Evolutionary conservation across 2,888 invertebrate genomes (phyloP), one percentile per base, ranked within the genome.

Genomic region (Atethmia centrago): DNA sequence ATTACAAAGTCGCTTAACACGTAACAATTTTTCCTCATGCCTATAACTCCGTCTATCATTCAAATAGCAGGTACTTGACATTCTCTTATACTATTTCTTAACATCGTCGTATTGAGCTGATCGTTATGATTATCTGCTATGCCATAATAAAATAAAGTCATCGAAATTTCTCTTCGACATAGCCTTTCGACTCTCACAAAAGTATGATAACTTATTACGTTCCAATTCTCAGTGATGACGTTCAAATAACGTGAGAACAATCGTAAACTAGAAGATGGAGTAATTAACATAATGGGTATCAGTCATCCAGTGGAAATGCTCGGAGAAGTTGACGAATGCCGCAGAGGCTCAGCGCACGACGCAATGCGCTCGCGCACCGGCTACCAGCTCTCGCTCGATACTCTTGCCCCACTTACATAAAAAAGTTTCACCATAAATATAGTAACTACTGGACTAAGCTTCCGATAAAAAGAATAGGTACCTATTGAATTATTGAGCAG

Each of bases 341-440:
- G 42, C 53, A 36, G 61, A 31, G 31, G n/a, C 62, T n/a, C 28
- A 67, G 56, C n/a, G 63, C 70, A 47, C 61, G 40, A 25, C 74
- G 59, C 59, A 66, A 55, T 51, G 66, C 76, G 73, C 80, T 62
- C 69, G 83, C 71, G 72, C 75, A 82, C 77, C 77, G 78, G 53
- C 74, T 74, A 77, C 82, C 81, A 77, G 80, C 86, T 84, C 86
- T 85, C 84, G 82, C 83, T 82, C 72, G 80, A 36, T 77, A 78
- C 77, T 85, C 82, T 85, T 87, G 92, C 82, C 88, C 92, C 82
- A 93, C 93, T 92, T 85, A 91, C 92, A 90, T 88, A 83, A 90
- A 92, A 90, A 89, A 89, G 89, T 92, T 92, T 93, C 91, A 90
- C 89, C 90, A 90, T 92, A 91, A 89, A 90, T 86, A 87, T 85